phyloP scores from a whole-genome alignment of 2,888 invertebrate species.

The Chymomyza amoena region DNA sequence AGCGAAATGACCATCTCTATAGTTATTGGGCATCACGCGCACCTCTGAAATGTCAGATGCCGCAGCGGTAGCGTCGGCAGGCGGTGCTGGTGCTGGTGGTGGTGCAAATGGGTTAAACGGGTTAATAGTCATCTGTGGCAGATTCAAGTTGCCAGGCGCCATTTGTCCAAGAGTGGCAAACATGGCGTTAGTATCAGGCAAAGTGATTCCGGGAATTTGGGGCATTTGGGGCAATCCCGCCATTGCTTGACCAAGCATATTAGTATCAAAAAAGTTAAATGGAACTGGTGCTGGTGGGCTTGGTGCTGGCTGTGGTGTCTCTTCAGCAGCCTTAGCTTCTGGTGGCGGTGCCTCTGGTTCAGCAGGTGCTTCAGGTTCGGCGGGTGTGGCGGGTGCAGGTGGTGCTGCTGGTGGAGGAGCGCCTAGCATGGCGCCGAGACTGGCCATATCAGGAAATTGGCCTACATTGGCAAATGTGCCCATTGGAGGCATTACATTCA shows the following conservation, averaged over 20 bases:
- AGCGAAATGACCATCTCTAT: constrained; percentile 16
- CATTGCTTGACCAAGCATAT: background rate
- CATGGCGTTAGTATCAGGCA: background rate
- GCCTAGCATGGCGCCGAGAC: background rate
- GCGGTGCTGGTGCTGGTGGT: constrained; percentile 1
- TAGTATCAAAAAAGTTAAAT: constrained; percentile 15
- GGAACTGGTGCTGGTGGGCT: constrained; percentile 5
- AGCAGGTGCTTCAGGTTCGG: background rate
- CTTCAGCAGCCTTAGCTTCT: background rate
- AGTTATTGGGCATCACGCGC: constrained; percentile 60
- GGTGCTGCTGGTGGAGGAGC: background rate
- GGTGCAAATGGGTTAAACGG: background rate
- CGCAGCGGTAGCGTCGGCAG: background rate
- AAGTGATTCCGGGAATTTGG: background rate
- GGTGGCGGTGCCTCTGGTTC: constrained; percentile 1
- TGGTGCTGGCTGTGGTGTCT: constrained; percentile 5
- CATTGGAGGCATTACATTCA: too few species aligned
- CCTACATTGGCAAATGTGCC: constrained; percentile 6
- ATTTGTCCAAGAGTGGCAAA: background rate
- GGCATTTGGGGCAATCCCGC: too few species aligned
- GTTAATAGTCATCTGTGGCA: background rate
- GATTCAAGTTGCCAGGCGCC: background rate
- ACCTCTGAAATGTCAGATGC: constrained; percentile 72
- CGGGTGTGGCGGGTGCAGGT: background rate
- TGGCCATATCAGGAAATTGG: constrained; percentile 5